Percentiles rank a stretch among this genome's conserved stretches.
These are phyloP conservation scores for Anthopleura xanthogrammica DNA, from an alignment of 92 coral and sea anemone genomes.

Conservation along the genomic window DNA sequence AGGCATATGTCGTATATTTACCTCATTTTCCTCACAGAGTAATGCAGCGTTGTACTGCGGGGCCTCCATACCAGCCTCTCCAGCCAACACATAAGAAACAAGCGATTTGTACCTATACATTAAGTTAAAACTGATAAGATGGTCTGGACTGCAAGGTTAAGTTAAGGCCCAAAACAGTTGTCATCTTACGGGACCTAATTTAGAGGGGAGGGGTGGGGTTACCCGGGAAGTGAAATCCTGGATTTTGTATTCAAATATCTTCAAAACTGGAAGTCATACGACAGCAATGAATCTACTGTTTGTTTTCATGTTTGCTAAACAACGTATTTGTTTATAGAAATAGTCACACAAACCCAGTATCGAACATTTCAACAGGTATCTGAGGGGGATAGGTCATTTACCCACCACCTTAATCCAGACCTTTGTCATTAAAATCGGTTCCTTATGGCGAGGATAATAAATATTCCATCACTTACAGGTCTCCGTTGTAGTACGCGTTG, in stretches of 20 bases:
- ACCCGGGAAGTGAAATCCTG: too few relatives aligned
- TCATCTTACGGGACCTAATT: too few relatives aligned
- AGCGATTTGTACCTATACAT: constrained; percentile 66
- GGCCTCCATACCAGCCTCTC: constrained; percentile 96
- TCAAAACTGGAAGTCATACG: too few relatives aligned
- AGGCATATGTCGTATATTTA: background rate
- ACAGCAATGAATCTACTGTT: too few relatives aligned
- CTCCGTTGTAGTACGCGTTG: constrained; percentile 66
- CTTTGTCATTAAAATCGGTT: background rate
- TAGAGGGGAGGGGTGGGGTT: background rate
- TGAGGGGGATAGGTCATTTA: too few relatives aligned
- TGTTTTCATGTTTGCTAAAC: too few relatives aligned
- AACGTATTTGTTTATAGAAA: too few relatives aligned
- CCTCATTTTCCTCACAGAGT: constrained; percentile 88
- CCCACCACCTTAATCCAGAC: background rate
- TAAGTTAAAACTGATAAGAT: background rate
- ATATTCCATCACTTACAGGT: constrained; percentile 47
- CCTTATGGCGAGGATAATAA: background rate
- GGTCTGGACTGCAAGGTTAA: background rate
- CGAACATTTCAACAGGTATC: too few relatives aligned
- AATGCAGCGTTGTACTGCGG: constrained; percentile 93
- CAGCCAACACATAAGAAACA: constrained; percentile 78
- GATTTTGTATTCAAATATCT: too few relatives aligned
- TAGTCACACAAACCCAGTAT: too few relatives aligned
- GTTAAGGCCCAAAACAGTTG: too few relatives aligned